phyloP scores from a whole-genome alignment of 2,888 invertebrate species.

The Cosmorhoe ocellata region DNA sequence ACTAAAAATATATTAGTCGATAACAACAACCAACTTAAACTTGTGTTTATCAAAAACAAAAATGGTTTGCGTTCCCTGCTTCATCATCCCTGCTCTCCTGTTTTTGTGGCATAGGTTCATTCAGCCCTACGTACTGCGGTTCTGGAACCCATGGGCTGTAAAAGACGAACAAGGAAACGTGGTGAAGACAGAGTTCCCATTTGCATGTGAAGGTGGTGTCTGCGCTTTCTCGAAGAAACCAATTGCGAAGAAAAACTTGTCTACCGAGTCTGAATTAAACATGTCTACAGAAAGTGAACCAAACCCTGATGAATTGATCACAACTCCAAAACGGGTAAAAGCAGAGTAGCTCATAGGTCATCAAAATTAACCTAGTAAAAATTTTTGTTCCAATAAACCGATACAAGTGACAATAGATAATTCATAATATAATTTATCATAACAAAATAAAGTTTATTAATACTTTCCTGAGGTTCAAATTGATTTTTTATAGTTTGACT shows the following conservation, averaged over 20 bases:
- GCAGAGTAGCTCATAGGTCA: constrained; percentile 16
- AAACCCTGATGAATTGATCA: constrained; percentile 4
- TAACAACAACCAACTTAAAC: too few species aligned
- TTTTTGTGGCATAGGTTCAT: constrained; percentile 93
- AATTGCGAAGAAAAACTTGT: constrained; percentile 35
- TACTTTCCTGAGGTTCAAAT: too few species aligned
- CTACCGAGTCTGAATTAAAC: constrained; percentile 34
- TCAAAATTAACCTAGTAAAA: too few species aligned
- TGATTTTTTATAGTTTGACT: too few species aligned
- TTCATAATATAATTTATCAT: too few species aligned
- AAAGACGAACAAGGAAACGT: constrained; percentile 84
- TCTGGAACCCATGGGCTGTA: constrained; percentile 91
- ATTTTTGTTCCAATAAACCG: too few species aligned
- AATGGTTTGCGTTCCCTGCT: constrained; percentile 93
- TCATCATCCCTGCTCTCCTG: constrained; percentile 90
- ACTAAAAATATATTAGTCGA: too few species aligned
- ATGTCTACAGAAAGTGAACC: constrained; percentile 19
- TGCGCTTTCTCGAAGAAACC: constrained; percentile 65
- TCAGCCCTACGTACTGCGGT: constrained; percentile 89
- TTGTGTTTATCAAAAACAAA: constrained; percentile 28
- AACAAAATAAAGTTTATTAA: too few species aligned
- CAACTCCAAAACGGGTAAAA: constrained; percentile 22
- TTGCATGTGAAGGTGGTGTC: constrained; percentile 82
- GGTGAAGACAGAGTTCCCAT: constrained; percentile 82
- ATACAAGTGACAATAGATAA: too few species aligned